Conservation (phyloP, 2,113 vertebrate genomes). For the Bufo gargarizans region DNA sequence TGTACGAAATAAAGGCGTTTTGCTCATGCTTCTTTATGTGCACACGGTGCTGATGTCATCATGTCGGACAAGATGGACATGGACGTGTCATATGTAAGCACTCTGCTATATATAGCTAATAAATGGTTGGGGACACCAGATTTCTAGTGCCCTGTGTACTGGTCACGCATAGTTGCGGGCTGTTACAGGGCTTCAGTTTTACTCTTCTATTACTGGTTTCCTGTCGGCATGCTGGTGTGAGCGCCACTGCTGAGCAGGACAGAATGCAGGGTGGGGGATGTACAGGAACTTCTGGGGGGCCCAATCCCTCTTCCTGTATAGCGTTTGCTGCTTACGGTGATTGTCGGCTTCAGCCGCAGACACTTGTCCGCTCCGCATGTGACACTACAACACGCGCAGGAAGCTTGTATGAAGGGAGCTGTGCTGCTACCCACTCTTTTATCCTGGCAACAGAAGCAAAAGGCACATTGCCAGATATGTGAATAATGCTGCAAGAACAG, state of each 20-base stretch:
- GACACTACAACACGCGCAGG: neutral
- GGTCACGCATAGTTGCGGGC: neutral
- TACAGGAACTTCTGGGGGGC: conserved; percentile 42
- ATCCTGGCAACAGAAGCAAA: neutral
- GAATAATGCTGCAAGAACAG: neutral
- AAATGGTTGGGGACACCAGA: neutral
- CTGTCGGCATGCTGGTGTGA: conserved; percentile 5
- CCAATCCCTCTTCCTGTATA: conserved; percentile 35
- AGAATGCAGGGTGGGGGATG: conserved; percentile 35
- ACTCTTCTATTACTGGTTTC: conserved; percentile 7
- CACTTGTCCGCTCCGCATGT: neutral
- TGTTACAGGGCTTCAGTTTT: neutral
- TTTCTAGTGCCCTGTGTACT: neutral
- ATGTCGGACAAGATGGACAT: neutral
- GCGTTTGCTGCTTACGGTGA: conserved; percentile 10
- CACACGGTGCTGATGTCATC: neutral
- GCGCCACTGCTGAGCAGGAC: conserved; percentile 10
- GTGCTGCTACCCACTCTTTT: neutral
- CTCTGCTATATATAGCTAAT: conserved; percentile 20
- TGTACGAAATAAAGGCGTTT: no score
- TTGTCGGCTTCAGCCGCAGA: conserved; percentile 18
- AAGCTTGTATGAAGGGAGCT: neutral
- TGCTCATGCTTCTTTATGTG: no score
- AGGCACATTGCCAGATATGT: neutral
- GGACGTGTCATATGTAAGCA: neutral